Conservation (phyloP, 2,797 vertebrate species). For the Pangasius mekongensis region DNA sequence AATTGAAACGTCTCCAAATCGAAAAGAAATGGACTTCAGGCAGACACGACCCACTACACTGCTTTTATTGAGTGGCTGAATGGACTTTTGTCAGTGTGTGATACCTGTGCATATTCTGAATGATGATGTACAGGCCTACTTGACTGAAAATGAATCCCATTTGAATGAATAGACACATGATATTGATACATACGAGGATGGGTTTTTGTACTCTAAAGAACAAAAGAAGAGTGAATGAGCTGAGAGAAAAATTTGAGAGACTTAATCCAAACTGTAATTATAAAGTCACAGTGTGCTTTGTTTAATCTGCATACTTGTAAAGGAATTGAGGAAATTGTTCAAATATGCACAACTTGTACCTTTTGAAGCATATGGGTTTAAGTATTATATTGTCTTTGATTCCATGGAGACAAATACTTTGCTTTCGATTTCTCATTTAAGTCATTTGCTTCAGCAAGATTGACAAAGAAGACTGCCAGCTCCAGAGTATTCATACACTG, state of each 20-base stretch:
- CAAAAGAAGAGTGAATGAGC: conserved; percentile 6
- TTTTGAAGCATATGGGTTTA: neutral
- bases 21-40: conserved; percentile 42
- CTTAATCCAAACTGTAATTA: conserved; percentile 2
- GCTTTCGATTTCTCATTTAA: neutral
- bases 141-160: conserved; percentile 1
- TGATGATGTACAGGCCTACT: neutral
- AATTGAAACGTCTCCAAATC: conserved; percentile 50
- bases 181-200: neutral
- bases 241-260: neutral
- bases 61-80: conserved; percentile 44
- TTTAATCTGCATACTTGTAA: conserved; percentile 4
- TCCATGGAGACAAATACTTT: neutral
- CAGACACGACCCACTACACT: conserved; percentile 12
- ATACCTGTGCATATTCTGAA: conserved; percentile 35
- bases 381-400: neutral
- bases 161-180: neutral
- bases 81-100: conserved; percentile 44
- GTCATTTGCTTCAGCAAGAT: neutral
- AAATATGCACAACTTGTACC: neutral
- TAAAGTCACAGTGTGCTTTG: neutral
- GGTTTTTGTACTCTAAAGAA: conserved; percentile 10
- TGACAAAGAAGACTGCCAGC: neutral
- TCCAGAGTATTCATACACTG: conserved; percentile 36
- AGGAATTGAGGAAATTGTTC: neutral